Percentiles rank a stretch among this genome's conserved stretches.
Evolutionary conservation across 2,797 vertebrate species (phyloP).

Genomic region (Ctenopoma multispine): DNA sequence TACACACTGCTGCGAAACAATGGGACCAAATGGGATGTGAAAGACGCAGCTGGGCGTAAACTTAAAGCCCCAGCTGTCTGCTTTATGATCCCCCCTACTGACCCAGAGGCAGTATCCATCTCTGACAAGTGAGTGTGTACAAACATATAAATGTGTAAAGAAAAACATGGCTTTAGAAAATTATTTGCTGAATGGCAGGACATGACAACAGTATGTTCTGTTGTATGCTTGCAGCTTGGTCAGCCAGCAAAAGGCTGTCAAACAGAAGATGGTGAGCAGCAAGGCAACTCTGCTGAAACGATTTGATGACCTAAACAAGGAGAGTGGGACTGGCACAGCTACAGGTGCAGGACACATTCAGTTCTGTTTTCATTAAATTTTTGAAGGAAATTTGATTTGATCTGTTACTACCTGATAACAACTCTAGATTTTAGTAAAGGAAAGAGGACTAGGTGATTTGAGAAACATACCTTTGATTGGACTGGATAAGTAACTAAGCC

Average conservation of each 20-base stretch:
- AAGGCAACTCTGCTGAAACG: conserved; percentile 84
- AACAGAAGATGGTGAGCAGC: conserved; percentile 86
- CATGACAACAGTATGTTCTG: neutral
- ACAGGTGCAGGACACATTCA: conserved; percentile 46
- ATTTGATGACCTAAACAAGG: conserved; percentile 86
- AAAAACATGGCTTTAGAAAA: neutral
- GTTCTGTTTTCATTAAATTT: neutral
- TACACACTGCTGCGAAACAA: conserved; percentile 92
- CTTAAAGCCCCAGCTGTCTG: conserved; percentile 90
- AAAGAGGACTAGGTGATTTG: neutral
- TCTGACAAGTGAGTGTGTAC: conserved; percentile 87
- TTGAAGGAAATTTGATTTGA: no score
- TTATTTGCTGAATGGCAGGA: neutral
- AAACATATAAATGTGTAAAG: neutral
- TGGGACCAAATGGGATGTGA: conserved; percentile 90
- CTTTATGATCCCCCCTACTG: conserved; percentile 94
- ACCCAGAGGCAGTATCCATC: conserved; percentile 85
- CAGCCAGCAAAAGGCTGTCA: conserved; percentile 84
- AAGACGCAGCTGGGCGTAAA: conserved; percentile 84
- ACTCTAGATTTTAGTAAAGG: neutral
- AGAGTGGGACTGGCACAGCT: conserved; percentile 79
- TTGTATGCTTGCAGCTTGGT: conserved; percentile 81
- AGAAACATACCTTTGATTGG: neutral
- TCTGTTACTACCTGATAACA: neutral
- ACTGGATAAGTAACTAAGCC: neutral